Evolutionary conservation across 2,888 invertebrate species (phyloP), one percentile per base, ranked within the genome.

Genomic region (Nebria salina): DNA sequence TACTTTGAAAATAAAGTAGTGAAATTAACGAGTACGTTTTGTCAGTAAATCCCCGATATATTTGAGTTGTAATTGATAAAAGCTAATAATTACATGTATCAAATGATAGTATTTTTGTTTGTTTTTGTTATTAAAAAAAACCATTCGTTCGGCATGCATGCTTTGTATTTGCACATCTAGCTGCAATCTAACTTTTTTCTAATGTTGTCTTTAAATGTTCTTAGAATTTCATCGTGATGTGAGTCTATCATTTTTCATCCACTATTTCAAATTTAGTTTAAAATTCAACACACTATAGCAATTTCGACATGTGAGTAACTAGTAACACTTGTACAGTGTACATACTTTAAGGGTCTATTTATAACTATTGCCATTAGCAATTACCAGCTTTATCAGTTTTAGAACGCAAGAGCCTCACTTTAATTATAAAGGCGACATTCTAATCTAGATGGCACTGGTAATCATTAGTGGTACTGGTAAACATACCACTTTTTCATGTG

Each of bases 31-130:
- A 34, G 34, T 34, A 8, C 8, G 54, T 54, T 54, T 13, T 13
- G 54, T 13, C 54, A 54, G 6, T 54, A 54, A 54, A 2, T 54
- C 54, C 34, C 13, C 70, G 70, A 72, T 82, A 80, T 81, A 81
- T 68, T 78, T 75, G 75, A 80, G 75, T 80, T 80, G 80, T 80
- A 80, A 75, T 75, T 80, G 70, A 80, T 80, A 64, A 80, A 80
- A 64, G 80, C 80, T 75, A 80, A 75, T 75, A 80, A 80, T 80
- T 80, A 80, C 65, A 80, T 80, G 64, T 75, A 75, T 80, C 70
- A 70, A 42, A 75, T 72, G 66, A 75, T 68, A 68, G 34, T n/a
- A 25, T 65, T 75, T 79, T 79, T 80, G 43, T 80, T 75, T 80
- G 73, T 15, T 70, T 54, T 54, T 54, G 13, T 54, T 54, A 54